phyloP scores from a whole-genome alignment of 1,140 invertebrate species.

The Drosophila takahashii region DNA sequence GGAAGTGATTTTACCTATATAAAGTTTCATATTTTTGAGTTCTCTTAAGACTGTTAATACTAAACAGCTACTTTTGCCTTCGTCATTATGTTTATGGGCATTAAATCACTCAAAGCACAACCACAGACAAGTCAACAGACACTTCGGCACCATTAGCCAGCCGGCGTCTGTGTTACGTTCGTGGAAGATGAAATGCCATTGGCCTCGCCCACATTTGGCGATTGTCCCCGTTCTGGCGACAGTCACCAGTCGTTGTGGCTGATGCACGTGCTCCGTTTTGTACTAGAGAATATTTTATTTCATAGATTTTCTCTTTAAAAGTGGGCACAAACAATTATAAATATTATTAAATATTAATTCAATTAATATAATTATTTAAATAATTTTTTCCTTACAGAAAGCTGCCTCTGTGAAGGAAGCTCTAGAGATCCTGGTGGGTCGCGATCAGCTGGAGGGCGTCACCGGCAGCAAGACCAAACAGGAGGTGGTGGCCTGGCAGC shows the following conservation, averaged over 20 bases:
- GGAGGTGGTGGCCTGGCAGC: constrained; percentile 92
- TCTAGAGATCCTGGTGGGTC: constrained; percentile 92
- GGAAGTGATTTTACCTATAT: no score
- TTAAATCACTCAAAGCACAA: not conserved
- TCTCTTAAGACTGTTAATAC: not conserved
- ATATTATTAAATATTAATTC: no score
- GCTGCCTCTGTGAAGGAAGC: constrained; percentile 93
- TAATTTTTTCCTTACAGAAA: constrained; percentile 88
- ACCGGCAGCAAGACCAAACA: constrained; percentile 92
- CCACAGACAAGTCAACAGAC: constrained; percentile 82
- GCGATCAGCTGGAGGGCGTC: constrained; percentile 94
- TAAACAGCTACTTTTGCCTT: not conserved
- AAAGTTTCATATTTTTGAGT: not conserved
- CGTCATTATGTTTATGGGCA: not conserved
- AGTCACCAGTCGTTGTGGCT: constrained; percentile 33
- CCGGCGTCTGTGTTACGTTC: constrained; percentile 78
- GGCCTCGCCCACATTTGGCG: constrained; percentile 25
- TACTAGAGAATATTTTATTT: constrained; percentile 2
- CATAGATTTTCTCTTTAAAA: constrained; percentile 11
- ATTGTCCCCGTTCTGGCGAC: constrained; percentile 57
- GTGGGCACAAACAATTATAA: constrained; percentile 37
- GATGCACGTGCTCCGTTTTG: constrained; percentile 46
- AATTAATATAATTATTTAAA: not conserved
- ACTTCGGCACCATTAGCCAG: constrained; percentile 44
- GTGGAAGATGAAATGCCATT: constrained; percentile 68